Base-by-base conservation (phyloP, 2,797 vertebrate genomes). In the Acrocephalus scirpaceus region DNA sequence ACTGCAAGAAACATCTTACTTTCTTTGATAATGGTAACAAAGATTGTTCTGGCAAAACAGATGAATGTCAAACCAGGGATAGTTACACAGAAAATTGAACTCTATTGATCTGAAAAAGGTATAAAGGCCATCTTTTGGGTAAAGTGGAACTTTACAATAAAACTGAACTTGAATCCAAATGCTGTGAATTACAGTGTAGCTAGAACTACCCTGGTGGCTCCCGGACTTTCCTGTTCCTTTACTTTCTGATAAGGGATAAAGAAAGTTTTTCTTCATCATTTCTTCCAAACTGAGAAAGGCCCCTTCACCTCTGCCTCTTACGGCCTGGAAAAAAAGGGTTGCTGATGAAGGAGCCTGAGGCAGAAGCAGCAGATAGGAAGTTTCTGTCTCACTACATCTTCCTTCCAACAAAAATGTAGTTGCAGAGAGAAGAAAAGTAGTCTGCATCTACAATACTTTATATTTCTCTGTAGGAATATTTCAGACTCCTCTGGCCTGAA, bases 261-360 rank as follows among this genome's bases (percentile, higher is more conserved):
- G 7, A 38, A 58, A 51, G 3, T 1, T 70, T 25, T 69, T 42
- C 7, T 22, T 75, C 13, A 45, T 56, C 0, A 16, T 75, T 89
- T 86, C 47, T 70, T 88, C 12, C 53, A 40, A 60, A 60, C 11
- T 36, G 25, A 77, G 50, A 61, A 87, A 75, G 14, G 2, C 2
- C 7, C 2, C 1, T 40, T 32, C 5, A 45, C 0, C 0, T 53
- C n/a, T 74, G 20, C 13, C n/a, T 78, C 21, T 82, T 42, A 42
- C 0, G 1, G 30, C 36, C 27, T 58, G 29, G 45, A 92, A 57
- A 83, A 88, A 62, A 91, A 66, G 4, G 27, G 20, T 53, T 76
- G 26, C 9, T 79, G n/a, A 72, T 67, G 29, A 69, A 76, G 44
- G 16, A 83, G 7, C 30, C 57, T 64, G 29, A 86, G 45, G 57